phyloP scores from a whole-genome alignment of 2,113 vertebrate genomes.

The Myxocyprinus asiaticus region DNA sequence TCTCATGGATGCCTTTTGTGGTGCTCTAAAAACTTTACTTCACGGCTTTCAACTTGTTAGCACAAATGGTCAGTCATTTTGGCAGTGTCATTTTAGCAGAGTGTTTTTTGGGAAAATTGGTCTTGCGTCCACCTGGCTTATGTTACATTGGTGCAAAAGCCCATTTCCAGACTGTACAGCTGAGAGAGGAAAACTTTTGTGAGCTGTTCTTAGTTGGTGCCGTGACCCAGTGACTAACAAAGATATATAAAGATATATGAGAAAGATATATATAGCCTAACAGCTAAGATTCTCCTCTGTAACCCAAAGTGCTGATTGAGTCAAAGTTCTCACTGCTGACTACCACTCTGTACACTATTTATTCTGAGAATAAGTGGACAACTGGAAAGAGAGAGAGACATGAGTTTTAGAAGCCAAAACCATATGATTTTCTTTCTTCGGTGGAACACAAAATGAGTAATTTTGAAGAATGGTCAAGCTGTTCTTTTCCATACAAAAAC shows the following conservation, averaged over 20 bases:
- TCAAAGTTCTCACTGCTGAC: constrained; percentile 15
- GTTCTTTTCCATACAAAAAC: too few species aligned
- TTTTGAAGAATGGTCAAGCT: too few species aligned
- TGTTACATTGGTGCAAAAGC: neutral
- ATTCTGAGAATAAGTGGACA: too few species aligned
- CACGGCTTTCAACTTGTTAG: constrained; percentile 33
- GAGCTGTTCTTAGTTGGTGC: neutral
- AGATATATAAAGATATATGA: neutral
- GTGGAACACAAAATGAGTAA: too few species aligned
- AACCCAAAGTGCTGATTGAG: neutral
- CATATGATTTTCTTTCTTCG: too few species aligned
- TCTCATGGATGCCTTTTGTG: neutral
- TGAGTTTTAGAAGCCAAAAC: too few species aligned
- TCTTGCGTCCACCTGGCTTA: neutral
- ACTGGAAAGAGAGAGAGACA: too few species aligned
- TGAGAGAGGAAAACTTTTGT: too few species aligned
- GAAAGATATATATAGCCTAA: too few species aligned
- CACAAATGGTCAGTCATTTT: constrained; percentile 1
- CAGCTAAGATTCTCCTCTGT: too few species aligned
- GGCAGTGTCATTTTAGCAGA: neutral
- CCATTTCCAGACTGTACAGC: neutral
- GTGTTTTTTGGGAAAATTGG: neutral
- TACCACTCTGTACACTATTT: too few species aligned
- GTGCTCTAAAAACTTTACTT: neutral
- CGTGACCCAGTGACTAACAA: constrained; percentile 56